Percentiles rank a stretch among this genome's conserved stretches.
phyloP scores from a whole-genome alignment of 1,140 invertebrate genomes.

The Lepidurus packardi region DNA sequence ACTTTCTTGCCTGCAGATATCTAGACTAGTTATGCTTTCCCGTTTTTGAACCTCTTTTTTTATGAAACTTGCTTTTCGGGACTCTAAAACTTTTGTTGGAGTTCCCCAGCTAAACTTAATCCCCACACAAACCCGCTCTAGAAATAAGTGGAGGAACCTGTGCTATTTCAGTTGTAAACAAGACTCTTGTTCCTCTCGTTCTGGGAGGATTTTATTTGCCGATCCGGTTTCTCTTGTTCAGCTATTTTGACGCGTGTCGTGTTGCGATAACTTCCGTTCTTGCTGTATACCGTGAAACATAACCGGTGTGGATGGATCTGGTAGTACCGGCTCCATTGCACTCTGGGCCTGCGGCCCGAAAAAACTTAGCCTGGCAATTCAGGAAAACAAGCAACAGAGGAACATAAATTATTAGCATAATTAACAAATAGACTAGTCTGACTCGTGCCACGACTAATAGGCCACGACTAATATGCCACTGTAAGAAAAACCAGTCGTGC shows the following conservation, averaged over 20 bases:
- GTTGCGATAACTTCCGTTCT: not conserved
- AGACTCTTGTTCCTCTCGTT: not conserved
- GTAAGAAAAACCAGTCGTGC: not conserved
- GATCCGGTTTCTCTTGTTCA: not conserved
- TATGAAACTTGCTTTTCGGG: no score
- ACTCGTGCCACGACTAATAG: not conserved
- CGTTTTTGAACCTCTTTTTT: no score
- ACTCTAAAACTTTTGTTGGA: no score
- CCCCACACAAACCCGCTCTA: no score
- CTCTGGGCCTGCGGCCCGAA: not conserved
- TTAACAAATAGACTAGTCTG: not conserved
- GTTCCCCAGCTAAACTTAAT: no score
- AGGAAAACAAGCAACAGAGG: not conserved
- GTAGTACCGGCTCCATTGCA: slow-evolving; percentile 1
- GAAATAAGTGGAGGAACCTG: no score
- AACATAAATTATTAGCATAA: not conserved
- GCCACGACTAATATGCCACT: not conserved
- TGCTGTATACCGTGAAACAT: not conserved
- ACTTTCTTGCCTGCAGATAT: no score
- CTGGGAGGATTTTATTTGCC: not conserved
- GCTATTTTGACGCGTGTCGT: slow-evolving; percentile 13
- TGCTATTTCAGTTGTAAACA: no score
- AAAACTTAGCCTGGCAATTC: not conserved
- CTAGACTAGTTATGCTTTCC: no score
- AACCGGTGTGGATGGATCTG: not conserved